Evolutionary conservation across 2,113 vertebrate genomes (phyloP).

Genomic region (Aptenodytes patagonicus): DNA sequence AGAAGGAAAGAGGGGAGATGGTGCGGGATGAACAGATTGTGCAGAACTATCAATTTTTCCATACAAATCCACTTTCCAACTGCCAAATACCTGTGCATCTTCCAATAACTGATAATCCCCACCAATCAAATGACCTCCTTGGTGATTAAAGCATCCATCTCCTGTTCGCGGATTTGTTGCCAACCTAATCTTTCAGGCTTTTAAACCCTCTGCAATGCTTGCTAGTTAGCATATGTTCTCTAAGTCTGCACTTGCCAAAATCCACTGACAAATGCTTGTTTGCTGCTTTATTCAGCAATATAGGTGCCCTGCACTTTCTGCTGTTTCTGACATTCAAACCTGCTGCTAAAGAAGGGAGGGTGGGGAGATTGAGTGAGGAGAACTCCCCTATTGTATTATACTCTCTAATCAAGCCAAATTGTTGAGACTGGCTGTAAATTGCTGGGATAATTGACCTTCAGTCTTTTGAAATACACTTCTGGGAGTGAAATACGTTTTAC

Average conservation of each 20-base stretch:
- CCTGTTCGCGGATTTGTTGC: not conserved
- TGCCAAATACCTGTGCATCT: not conserved
- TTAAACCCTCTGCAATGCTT: not conserved
- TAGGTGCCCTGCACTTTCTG: not conserved
- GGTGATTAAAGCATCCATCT: not conserved
- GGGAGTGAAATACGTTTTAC: not conserved
- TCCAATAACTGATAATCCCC: not conserved
- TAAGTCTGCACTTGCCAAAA: not conserved
- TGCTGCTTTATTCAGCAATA: not conserved
- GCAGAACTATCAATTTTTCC: not conserved
- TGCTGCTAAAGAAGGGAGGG: not conserved
- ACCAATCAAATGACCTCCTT: not conserved
- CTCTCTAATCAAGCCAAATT: not conserved
- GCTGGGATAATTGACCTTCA: slow-evolving; percentile 29
- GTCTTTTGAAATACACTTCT: slow-evolving; percentile 5
- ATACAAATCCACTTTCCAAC: not conserved
- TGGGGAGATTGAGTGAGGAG: not conserved
- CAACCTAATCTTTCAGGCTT: not conserved
- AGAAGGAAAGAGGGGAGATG: not conserved
- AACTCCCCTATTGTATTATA: not conserved
- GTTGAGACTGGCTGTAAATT: slow-evolving; percentile 23
- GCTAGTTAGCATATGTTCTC: not conserved
- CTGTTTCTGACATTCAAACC: not conserved
- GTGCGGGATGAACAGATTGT: not conserved
- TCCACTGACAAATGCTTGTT: not conserved